A percentile compares a stretch with the other conserved stretches of the same genome.
phyloP scores from a whole-genome alignment of 1,140 invertebrate species.

The Eriocheir sinensis region DNA sequence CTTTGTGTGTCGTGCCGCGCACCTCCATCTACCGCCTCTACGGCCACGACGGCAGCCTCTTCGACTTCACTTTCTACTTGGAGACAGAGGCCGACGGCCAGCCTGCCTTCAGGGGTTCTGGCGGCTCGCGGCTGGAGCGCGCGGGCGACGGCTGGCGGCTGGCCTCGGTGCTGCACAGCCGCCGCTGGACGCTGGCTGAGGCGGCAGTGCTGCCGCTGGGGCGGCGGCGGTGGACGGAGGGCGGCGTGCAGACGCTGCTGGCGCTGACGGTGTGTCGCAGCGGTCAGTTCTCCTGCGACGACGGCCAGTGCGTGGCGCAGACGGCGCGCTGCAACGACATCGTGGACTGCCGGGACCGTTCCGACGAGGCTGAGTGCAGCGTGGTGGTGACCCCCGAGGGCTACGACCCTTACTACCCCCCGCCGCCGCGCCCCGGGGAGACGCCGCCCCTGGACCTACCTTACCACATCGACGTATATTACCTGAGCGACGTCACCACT shows the following conservation, averaged over 20 bases:
- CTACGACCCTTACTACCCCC: constrained; percentile 65
- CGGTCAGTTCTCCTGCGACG: constrained; percentile 72
- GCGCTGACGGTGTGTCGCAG: constrained; percentile 71
- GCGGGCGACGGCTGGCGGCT: constrained; percentile 60
- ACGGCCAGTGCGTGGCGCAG: constrained; percentile 73
- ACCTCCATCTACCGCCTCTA: constrained; percentile 58
- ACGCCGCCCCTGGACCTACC: constrained; percentile 32
- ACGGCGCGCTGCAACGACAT: constrained; percentile 73
- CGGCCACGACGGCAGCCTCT: constrained; percentile 69
- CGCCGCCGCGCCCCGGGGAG: constrained; percentile 71
- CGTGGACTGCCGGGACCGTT: constrained; percentile 68
- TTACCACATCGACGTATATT: constrained; percentile 77
- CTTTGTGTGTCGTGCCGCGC: constrained; percentile 44
- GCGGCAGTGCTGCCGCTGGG: constrained; percentile 70
- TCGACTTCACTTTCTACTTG: constrained; percentile 70
- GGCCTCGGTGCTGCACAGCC: constrained; percentile 59
- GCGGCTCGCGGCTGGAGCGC: constrained; percentile 54
- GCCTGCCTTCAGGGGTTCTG: constrained; percentile 44
- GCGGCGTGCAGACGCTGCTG: constrained; percentile 17
- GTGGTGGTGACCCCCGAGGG: constrained; percentile 61
- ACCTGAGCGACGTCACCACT: constrained; percentile 72
- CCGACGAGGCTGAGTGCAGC: constrained; percentile 70
- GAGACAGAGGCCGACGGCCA: neutral
- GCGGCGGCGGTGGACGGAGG: constrained; percentile 48
- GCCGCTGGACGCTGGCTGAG: constrained; percentile 38